Evolutionary conservation across 1,140 invertebrate species (phyloP).

Genomic region (Brachionus asplanchnoidis): DNA sequence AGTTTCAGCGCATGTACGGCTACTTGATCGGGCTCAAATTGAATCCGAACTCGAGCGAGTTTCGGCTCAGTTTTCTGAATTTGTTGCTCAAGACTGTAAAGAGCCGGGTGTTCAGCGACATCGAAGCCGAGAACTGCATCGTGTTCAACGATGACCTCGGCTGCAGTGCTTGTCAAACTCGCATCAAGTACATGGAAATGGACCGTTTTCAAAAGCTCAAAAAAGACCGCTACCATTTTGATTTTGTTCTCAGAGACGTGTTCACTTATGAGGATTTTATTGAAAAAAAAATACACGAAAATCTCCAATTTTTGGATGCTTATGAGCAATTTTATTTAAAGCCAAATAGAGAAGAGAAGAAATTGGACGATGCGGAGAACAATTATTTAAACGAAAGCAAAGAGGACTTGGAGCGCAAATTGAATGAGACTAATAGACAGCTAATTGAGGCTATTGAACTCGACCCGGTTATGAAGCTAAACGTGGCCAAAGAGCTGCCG

Average conservation of each 20-base stretch:
- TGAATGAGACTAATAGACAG: neutral
- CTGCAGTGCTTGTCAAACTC: conserved; percentile 11
- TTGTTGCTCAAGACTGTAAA: conserved; percentile 26
- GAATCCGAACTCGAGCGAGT: neutral
- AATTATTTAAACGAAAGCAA: neutral
- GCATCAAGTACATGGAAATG: conserved; percentile 35
- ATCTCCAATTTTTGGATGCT: neutral
- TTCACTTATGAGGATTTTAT: conserved; percentile 16
- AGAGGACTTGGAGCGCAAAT: neutral
- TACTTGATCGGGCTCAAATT: conserved; percentile 19
- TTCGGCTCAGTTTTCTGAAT: conserved; percentile 4
- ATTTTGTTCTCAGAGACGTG: neutral
- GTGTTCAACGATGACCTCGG: conserved; percentile 33
- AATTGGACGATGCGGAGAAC: neutral
- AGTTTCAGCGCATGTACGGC: conserved; percentile 31
- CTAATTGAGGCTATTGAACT: neutral
- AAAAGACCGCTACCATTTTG: conserved; percentile 17
- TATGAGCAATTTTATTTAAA: conserved; percentile 30
- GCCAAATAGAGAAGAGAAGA: neutral
- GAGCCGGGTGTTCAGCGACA: neutral
- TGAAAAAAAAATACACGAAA: neutral
- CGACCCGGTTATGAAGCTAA: neutral
- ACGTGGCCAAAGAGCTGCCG: conserved; percentile 26
- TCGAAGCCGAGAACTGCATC: conserved; percentile 33
- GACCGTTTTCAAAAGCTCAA: conserved; percentile 13